These are phyloP conservation scores for Spea bombifrons DNA, from an alignment of 2,113 vertebrate species.

Conservation along the genomic window DNA sequence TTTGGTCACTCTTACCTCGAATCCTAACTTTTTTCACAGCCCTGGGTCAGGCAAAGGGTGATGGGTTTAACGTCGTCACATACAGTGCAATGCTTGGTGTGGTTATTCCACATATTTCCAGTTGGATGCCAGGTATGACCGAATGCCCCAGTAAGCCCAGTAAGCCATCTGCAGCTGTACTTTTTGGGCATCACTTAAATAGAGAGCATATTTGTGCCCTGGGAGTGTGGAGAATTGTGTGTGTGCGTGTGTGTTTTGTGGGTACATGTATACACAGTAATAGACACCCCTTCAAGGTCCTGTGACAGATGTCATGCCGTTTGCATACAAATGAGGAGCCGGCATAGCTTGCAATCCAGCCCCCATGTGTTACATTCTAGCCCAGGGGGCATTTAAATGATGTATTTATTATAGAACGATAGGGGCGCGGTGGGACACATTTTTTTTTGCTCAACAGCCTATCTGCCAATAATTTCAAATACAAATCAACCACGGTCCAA, in stretches of 20 bases:
- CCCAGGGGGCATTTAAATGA: too few species aligned
- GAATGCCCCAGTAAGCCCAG: not conserved
- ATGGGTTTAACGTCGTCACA: too few species aligned
- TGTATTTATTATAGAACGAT: too few species aligned
- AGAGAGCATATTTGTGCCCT: constrained; percentile 16
- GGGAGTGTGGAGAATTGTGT: constrained; percentile 3
- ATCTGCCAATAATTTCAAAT: too few species aligned
- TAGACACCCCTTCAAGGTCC: not conserved
- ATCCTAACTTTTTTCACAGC: too few species aligned
- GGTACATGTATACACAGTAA: constrained; percentile 2
- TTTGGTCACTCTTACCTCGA: too few species aligned
- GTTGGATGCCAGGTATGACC: not conserved
- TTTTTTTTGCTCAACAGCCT: too few species aligned
- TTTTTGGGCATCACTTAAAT: constrained; percentile 15
- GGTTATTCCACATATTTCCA: not conserved
- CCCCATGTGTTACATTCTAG: not conserved
- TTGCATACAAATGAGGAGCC: constrained; percentile 4
- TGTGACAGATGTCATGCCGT: constrained; percentile 16
- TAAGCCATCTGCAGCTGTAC: constrained; percentile 14
- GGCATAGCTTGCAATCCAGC: constrained; percentile 23
- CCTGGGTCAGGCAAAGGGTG: too few species aligned
- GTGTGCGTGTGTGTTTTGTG: not conserved
- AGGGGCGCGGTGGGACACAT: too few species aligned
- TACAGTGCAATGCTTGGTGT: not conserved
- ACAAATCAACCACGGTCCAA: too few species aligned